phyloP scores from a whole-genome alignment of 1,140 invertebrate species.

The Zaprionus gabonicus region DNA sequence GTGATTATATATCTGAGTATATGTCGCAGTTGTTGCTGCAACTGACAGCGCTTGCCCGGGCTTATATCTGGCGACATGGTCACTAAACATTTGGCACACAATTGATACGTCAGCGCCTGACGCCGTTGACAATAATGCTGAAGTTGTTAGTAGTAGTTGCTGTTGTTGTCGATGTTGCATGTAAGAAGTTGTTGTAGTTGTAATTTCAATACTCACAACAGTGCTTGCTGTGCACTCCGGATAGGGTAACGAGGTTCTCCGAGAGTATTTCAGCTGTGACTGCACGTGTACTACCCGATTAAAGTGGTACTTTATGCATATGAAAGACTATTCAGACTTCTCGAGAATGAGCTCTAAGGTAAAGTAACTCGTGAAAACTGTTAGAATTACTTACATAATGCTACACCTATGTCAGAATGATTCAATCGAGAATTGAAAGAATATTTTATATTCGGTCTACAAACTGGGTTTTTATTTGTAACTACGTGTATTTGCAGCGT shows the following conservation, averaged over 20 bases:
- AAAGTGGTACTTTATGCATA: no score
- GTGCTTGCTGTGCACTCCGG: neutral
- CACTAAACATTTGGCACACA: constrained; percentile 81
- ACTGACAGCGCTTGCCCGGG: constrained; percentile 39
- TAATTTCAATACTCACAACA: constrained; percentile 18
- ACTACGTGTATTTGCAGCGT: constrained; percentile 20
- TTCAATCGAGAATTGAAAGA: neutral
- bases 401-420: no score
- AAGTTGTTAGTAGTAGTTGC: constrained; percentile 38
- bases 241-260: neutral
- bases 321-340: no score
- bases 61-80: constrained; percentile 70
- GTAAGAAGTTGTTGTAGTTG: constrained; percentile 35
- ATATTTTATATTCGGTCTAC: constrained; percentile 6
- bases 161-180: constrained; percentile 27
- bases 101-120: constrained; percentile 73
- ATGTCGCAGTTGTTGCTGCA: constrained; percentile 18
- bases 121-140: constrained; percentile 74
- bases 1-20: constrained; percentile 14
- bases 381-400: no score
- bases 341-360: no score
- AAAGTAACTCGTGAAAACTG: no score
- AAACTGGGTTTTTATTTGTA: no score
- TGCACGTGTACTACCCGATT: no score
- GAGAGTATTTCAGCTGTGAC: neutral